Base-by-base conservation (phyloP, 2,888 invertebrate species). In the Cheilosia pagana region DNA sequence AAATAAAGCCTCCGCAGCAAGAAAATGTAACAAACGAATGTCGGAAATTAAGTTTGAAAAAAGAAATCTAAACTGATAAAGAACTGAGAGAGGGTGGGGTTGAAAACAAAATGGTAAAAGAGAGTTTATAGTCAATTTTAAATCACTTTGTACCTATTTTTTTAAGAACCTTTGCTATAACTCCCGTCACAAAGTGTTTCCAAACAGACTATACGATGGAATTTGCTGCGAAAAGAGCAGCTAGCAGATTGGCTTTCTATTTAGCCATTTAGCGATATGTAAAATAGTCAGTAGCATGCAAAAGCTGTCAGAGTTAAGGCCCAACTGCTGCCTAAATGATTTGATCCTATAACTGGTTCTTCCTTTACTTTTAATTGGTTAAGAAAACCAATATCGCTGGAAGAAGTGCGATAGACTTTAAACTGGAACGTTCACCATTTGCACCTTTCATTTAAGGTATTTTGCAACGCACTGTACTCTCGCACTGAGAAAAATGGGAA, bases 181-280 rank as follows among this genome's bases (percentile, higher is more conserved):
- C 12, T 16, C 48, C 8, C 5, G 14, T 2, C n/a, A 10, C 21
- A 48, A 48, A 48, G 10, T 8, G 23, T 52, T 41, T 39, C 12
- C 1, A 31, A 59, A 48, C 12, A 10, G 48, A 55, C 16, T 28
- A 16, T 55, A n/a, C 3, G 25, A 14, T 55, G 8, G 55, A 25
- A 16, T 55, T 23, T 31, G 28, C 31, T 31, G 31, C 25, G 31
- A 70, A 70, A 70, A 39, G 67, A 23, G 67, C 41, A 67, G 43
- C 67, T 67, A 53, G 52, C 67, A 67, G 67, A 67, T 67, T 43
- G 43, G 67, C 43, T 5, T 43, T 19, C 55, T 41, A 14, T 43
- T 43, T 43, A 43, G n/a, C 16, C 14, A 16, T 43, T 3, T 2
- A 28, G 8, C 25, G 1, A 5, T 5, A 25, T 25, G 25, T 25